Conservation (phyloP, 2,888 invertebrate species). For the Diaphora mendica region DNA sequence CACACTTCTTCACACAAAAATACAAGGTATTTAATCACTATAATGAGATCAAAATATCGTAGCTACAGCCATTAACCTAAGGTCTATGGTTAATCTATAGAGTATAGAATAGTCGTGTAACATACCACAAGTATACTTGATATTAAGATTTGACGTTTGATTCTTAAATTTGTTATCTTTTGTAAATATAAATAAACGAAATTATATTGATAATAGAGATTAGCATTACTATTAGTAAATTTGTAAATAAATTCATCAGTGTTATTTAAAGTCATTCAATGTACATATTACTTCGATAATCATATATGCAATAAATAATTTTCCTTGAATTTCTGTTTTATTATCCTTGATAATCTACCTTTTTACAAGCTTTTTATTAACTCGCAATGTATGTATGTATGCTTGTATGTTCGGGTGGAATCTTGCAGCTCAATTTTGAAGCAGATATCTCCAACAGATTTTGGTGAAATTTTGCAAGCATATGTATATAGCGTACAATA, state of each 20-base stretch:
- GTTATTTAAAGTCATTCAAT: conserved; percentile 77
- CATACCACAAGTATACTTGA: conserved; percentile 56
- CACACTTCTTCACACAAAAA: neutral
- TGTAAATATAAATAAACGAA: conserved; percentile 70
- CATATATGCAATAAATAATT: conserved; percentile 84
- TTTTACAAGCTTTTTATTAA: too few species aligned
- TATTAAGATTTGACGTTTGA: conserved; percentile 47
- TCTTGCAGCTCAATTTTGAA: too few species aligned
- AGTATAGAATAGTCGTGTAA: conserved; percentile 49
- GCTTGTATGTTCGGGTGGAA: too few species aligned
- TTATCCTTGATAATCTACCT: too few species aligned
- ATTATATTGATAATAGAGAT: conserved; percentile 55
- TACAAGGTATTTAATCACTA: conserved; percentile 25
- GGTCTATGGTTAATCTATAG: conserved; percentile 57
- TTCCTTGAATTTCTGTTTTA: conserved; percentile 69
- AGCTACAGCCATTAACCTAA: conserved; percentile 24
- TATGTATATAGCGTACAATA: too few species aligned
- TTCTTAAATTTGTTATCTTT: conserved; percentile 66
- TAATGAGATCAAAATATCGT: neutral
- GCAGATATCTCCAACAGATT: too few species aligned
- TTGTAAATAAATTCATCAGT: conserved; percentile 82
- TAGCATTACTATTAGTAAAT: conserved; percentile 63
- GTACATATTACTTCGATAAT: conserved; percentile 84
- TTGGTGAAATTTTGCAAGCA: too few species aligned
- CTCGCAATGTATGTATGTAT: too few species aligned